These are phyloP conservation scores for Anolis carolinensis DNA, from an alignment of 2,113 vertebrate species.

Conservation along the genomic window DNA sequence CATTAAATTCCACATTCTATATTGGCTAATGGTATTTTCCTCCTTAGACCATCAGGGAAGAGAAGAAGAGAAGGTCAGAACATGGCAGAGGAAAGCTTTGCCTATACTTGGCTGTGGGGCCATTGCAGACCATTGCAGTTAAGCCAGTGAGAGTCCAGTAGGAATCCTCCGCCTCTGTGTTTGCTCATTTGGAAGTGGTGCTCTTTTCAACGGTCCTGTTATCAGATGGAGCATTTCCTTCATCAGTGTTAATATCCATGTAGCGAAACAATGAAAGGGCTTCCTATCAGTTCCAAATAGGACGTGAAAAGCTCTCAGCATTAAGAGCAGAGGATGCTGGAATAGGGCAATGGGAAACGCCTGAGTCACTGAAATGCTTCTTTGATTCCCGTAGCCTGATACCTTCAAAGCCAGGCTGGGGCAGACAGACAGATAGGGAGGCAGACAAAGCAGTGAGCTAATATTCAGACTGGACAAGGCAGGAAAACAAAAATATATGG, in stretches of 20 bases:
- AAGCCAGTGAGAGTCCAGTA: conserved; percentile 48
- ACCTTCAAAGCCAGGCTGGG: conserved; percentile 63
- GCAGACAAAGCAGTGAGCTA: conserved; percentile 42
- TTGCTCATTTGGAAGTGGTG: conserved; percentile 73
- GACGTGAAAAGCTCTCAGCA: conserved; percentile 81
- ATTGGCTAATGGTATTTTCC: background rate
- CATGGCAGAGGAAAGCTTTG: background rate
- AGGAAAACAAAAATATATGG: conserved; percentile 57
- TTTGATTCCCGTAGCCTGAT: conserved; percentile 78
- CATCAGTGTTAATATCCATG: conserved; percentile 85
- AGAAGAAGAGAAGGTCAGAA: background rate
- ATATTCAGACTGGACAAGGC: conserved; percentile 62
- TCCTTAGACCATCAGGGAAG: background rate
- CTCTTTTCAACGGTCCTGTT: conserved; percentile 77
- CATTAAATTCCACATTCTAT: accelerated
- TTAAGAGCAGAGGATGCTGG: conserved; percentile 84
- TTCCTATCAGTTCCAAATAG: conserved; percentile 87
- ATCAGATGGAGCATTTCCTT: conserved; percentile 87
- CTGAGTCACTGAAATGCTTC: conserved; percentile 83
- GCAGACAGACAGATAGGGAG: conserved; percentile 51
- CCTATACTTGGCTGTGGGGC: background rate
- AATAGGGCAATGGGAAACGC: conserved; percentile 86
- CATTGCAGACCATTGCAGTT: background rate
- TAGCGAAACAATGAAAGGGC: conserved; percentile 83
- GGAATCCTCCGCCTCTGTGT: conserved; percentile 61